A percentile compares a stretch with the other conserved stretches of the same genome.
Evolutionary conservation across 2,113 vertebrate species (phyloP).

Genomic region (Channa argus): DNA sequence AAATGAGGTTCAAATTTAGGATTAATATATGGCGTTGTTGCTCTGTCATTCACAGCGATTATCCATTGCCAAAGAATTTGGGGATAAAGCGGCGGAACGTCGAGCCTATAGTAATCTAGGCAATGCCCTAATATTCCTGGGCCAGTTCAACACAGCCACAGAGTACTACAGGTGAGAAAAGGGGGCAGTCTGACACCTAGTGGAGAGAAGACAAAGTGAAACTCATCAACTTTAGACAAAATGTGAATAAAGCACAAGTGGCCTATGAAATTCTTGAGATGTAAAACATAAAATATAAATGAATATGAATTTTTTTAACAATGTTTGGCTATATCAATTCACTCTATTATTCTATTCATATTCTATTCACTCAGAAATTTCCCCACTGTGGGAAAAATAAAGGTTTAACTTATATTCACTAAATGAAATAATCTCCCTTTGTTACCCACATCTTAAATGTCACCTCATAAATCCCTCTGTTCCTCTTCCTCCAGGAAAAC

Average conservation of each 20-base stretch:
- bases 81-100: slow-evolving; percentile 94
- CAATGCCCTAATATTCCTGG: slow-evolving; percentile 95
- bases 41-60: slow-evolving; percentile 86
- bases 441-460: not conserved
- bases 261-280: not conserved
- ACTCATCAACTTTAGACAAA: not conserved
- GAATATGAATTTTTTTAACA: no score
- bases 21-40: not conserved
- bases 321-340: no score
- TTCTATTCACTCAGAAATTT: no score
- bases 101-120: slow-evolving; percentile 97
- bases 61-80: slow-evolving; percentile 98
- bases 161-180: slow-evolving; percentile 94
- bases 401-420: no score
- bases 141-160: slow-evolving; percentile 91
- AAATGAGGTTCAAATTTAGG: not conserved
- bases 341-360: no score
- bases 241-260: not conserved
- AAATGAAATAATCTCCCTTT: not conserved
- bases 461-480: no score
- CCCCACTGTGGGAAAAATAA: no score
- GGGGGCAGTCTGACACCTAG: slow-evolving; percentile 66
- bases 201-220: slow-evolving; percentile 47
- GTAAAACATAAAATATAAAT: not conserved
- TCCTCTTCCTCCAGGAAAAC: slow-evolving; percentile 87